These are phyloP conservation scores for Anas platyrhynchos DNA, from an alignment of 2,113 vertebrate genomes.

Conservation along the genomic window DNA sequence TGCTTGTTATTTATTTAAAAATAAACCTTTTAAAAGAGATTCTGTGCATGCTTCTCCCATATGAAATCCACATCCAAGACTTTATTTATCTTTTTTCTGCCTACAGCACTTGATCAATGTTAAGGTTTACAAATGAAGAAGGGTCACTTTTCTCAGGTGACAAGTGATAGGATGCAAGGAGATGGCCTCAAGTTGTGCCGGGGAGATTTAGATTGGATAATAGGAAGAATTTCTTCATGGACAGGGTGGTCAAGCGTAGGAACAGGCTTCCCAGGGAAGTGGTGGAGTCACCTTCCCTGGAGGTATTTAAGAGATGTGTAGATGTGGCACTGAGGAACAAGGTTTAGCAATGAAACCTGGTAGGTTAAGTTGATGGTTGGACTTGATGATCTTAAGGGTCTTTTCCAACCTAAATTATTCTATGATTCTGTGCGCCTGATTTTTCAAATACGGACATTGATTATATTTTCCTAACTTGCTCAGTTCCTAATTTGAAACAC, in stretches of 20 bases:
- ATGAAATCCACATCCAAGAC: not conserved
- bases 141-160: not conserved
- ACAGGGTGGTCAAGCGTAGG: not conserved
- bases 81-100: not conserved
- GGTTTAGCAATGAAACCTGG: not conserved
- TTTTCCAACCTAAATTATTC: not conserved
- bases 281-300: not conserved
- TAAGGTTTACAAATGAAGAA: not conserved
- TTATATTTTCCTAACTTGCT: not conserved
- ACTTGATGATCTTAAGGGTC: not conserved
- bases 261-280: not conserved
- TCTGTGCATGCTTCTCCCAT: not conserved
- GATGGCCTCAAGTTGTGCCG: not conserved
- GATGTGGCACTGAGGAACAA: not conserved
- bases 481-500: not conserved
- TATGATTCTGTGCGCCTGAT: not conserved
- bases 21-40: conserved; percentile 17
- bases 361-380: not conserved
- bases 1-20: not conserved
- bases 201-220: not conserved
- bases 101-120: not conserved
- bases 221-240: not conserved
- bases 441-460: not conserved
- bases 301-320: not conserved
- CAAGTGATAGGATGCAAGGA: not conserved